Conservation (phyloP, 2,888 invertebrate species). For the Drosophila flavopinicola region DNA sequence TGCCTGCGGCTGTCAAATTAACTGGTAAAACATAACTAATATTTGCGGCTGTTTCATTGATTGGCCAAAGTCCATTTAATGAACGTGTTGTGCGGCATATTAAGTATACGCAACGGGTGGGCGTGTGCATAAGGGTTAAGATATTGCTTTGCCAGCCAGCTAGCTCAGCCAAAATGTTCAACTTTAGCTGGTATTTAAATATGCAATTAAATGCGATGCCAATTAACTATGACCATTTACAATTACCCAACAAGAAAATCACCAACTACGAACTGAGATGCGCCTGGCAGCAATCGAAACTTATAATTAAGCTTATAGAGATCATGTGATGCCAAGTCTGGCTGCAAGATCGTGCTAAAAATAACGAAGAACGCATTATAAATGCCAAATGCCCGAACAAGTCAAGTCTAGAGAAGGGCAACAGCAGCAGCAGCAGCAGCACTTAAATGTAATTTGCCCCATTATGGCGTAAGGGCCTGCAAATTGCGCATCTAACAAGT, state of each 20-base stretch:
- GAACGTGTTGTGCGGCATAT: slow-evolving; percentile 51
- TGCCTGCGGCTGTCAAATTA: slow-evolving; percentile 70
- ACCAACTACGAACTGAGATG: slow-evolving; percentile 15
- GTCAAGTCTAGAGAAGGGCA: slow-evolving; percentile 30
- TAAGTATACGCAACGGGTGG: slow-evolving; percentile 57
- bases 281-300: slow-evolving; percentile 43
- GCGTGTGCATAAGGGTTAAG: not conserved
- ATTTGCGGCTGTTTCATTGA: slow-evolving; percentile 52
- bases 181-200: slow-evolving; percentile 52
- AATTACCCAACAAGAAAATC: slow-evolving; percentile 19
- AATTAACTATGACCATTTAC: slow-evolving; percentile 52
- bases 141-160: not conserved
- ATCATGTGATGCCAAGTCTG: slow-evolving; percentile 51
- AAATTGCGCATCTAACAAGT: slow-evolving; percentile 72
- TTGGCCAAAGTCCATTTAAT: slow-evolving; percentile 46
- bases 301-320: slow-evolving; percentile 54
- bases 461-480: slow-evolving; percentile 66
- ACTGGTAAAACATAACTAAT: slow-evolving; percentile 45
- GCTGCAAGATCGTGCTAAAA: slow-evolving; percentile 73
- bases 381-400: slow-evolving; percentile 47
- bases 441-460: slow-evolving; percentile 78
- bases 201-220: slow-evolving; percentile 73
- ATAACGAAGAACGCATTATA: slow-evolving; percentile 72
- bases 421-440: slow-evolving; percentile 31
- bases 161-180: not conserved